Conservation (phyloP, 1,140 invertebrate species). For the Drosophila truncata region DNA sequence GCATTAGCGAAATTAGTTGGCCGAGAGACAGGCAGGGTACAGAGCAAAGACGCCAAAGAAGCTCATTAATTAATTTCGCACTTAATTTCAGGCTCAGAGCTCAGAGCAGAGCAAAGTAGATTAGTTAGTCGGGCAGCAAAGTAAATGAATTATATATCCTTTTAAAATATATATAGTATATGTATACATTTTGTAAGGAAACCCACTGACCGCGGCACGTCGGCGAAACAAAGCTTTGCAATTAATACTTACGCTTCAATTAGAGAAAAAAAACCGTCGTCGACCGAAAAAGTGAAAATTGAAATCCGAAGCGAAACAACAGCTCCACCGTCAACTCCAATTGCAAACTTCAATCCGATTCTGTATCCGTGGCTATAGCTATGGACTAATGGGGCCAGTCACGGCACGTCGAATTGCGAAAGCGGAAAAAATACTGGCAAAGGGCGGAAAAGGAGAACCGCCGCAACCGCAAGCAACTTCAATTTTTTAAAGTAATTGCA, state of each 20-base stretch:
- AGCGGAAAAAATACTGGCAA: constrained; percentile 15
- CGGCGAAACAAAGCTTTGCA: constrained; percentile 70
- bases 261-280: constrained; percentile 46
- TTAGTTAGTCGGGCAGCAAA: constrained; percentile 2
- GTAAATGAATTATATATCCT: constrained; percentile 23
- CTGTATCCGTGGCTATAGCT: constrained; percentile 35
- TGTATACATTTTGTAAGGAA: constrained; percentile 5
- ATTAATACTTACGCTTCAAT: constrained; percentile 81
- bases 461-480: constrained; percentile 75
- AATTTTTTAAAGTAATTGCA: constrained; percentile 84
- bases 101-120: constrained; percentile 5
- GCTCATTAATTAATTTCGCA: constrained; percentile 73
- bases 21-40: not conserved
- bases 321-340: constrained; percentile 12
- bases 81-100: constrained; percentile 56
- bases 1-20: constrained; percentile 77
- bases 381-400: constrained; percentile 69
- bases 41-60: constrained; percentile 28
- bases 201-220: constrained; percentile 59
- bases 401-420: constrained; percentile 38
- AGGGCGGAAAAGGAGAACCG: constrained; percentile 44
- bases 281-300: constrained; percentile 76
- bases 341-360: constrained; percentile 9
- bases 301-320: constrained; percentile 62
- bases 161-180: not conserved